Conservation (phyloP, 2,797 vertebrate genomes). For the Sylvia borin region DNA sequence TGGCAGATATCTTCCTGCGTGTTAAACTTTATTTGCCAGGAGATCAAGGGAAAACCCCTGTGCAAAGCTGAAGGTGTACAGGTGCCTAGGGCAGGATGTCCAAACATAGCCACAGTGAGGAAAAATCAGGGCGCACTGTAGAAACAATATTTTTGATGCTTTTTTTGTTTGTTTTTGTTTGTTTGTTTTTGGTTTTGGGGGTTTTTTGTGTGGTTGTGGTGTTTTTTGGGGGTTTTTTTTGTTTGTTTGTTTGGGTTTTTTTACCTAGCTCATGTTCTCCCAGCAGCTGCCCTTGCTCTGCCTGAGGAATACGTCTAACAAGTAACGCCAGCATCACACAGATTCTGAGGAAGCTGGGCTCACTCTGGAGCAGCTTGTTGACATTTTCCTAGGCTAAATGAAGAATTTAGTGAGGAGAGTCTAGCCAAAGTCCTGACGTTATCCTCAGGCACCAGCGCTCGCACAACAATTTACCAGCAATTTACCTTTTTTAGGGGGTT, state of each 20-base stretch:
- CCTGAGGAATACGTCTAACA: background rate
- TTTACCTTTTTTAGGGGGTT: background rate
- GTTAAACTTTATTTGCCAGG: background rate
- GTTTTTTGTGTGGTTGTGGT: no score
- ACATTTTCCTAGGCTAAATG: background rate
- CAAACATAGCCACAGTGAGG: fast-evolving
- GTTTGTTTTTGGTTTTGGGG: no score
- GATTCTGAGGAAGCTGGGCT: background rate
- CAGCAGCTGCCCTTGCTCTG: background rate
- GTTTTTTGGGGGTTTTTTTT: no score
- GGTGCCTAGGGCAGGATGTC: background rate
- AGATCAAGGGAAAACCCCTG: background rate
- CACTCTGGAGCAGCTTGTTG: background rate
- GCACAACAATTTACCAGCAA: background rate
- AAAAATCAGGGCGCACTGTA: fast-evolving
- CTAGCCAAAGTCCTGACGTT: background rate
- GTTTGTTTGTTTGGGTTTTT: background rate
- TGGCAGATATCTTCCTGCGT: fast-evolving
- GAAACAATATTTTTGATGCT: background rate
- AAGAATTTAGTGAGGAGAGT: background rate
- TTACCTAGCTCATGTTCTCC: background rate
- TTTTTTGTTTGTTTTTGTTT: background rate
- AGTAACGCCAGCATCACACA: background rate
- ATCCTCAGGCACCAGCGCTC: background rate
- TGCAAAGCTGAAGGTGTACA: fast-evolving